Percentiles rank a stretch among this genome's conserved stretches.
Conservation (phyloP, 2,113 vertebrate genomes). For the Tringa solitaria region DNA sequence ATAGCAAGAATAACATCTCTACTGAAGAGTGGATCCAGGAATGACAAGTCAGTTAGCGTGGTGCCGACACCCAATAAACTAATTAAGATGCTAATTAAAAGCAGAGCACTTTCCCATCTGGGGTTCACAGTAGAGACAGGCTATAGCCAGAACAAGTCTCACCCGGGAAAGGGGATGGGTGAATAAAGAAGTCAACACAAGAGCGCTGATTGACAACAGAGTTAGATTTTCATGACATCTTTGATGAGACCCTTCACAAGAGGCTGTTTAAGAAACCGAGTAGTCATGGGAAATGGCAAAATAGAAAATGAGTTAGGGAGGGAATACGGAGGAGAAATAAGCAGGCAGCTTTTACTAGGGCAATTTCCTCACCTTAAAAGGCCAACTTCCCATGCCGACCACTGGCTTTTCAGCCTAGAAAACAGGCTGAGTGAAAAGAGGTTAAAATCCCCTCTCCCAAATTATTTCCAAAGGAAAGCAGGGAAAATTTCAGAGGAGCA, state of each 20-base stretch:
- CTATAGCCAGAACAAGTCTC: background rate
- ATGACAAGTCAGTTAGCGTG: background rate
- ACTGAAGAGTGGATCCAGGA: background rate
- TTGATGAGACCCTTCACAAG: background rate
- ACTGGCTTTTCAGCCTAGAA: background rate
- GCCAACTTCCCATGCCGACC: fast-evolving
- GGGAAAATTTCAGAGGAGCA: background rate
- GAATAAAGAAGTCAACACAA: background rate
- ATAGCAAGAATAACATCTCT: background rate
- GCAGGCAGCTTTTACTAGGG: background rate
- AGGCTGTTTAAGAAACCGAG: background rate
- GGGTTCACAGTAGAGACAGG: background rate
- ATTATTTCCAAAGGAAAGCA: background rate
- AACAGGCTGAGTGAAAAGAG: background rate
- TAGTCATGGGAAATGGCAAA: background rate
- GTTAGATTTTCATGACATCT: background rate
- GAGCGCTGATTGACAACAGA: background rate
- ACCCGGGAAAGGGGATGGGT: background rate
- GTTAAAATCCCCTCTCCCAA: background rate
- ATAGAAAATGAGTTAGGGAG: background rate
- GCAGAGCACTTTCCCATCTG: background rate
- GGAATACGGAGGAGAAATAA: background rate
- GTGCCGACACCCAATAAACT: background rate
- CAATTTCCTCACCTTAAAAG: background rate
- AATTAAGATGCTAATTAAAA: constrained; percentile 48